Percentiles rank a stretch among this genome's conserved stretches.
Evolutionary conservation across 2,888 invertebrate genomes (phyloP).

Genomic region (Helleia helle): DNA sequence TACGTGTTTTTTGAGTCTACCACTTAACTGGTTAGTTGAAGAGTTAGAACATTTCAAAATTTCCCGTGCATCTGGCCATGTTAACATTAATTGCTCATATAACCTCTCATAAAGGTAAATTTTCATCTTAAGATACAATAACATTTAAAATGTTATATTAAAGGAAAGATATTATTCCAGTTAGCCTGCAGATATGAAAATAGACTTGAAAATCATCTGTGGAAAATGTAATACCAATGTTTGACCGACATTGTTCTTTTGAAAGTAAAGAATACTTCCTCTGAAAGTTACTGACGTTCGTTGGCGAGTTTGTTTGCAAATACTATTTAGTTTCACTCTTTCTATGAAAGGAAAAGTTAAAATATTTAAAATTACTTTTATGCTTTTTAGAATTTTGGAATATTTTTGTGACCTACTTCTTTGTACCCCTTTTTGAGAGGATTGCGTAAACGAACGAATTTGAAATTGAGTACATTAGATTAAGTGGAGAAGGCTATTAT

Average conservation of each 20-base stretch:
- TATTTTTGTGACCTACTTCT: too few relatives aligned
- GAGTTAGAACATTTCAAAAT: too few relatives aligned
- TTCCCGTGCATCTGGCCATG: too few relatives aligned
- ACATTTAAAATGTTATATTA: not conserved
- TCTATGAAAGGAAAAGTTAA: not conserved
- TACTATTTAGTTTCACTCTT: conserved; percentile 25
- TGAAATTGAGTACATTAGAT: too few relatives aligned
- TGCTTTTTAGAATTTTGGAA: not conserved
- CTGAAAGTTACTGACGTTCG: conserved; percentile 38
- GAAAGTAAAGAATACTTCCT: conserved; percentile 38
- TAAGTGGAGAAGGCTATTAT: too few relatives aligned
- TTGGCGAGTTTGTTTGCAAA: conserved; percentile 38
- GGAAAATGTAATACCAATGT: conserved; percentile 25
- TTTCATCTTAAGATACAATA: too few relatives aligned
- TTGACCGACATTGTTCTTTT: conserved; percentile 41
- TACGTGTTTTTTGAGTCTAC: too few relatives aligned
- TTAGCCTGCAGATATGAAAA: not conserved
- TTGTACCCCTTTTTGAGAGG: too few relatives aligned
- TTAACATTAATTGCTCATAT: too few relatives aligned
- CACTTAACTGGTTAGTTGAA: too few relatives aligned
- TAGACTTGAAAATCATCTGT: conserved; percentile 2
- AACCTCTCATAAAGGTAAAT: too few relatives aligned
- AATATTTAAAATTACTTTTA: conserved; percentile 3
- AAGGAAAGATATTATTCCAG: not conserved
- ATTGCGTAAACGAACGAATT: too few relatives aligned